These are phyloP conservation scores for Phalanger gymnotis DNA, from an alignment of 2,797 vertebrate species.

Conservation along the genomic window DNA sequence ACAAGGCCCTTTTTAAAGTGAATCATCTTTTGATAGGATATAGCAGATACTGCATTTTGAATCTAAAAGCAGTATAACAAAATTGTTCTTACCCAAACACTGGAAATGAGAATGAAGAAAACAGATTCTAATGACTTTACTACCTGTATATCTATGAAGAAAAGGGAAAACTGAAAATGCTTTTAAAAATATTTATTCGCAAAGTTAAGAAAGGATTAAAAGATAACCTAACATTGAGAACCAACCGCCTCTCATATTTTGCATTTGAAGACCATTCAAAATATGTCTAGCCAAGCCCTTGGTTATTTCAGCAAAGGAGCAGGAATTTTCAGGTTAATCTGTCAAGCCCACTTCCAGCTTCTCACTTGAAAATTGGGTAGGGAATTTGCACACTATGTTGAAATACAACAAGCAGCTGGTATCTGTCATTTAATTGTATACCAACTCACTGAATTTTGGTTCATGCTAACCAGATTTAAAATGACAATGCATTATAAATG, in stretches of 20 bases:
- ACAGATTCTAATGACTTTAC: not conserved
- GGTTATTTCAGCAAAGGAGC: not conserved
- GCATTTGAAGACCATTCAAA: not conserved
- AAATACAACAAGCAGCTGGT: not conserved
- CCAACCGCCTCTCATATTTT: not conserved
- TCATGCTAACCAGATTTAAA: not conserved
- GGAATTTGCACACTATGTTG: not conserved
- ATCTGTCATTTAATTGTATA: not conserved
- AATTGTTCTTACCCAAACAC: not conserved
- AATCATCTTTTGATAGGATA: not conserved
- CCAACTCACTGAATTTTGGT: not conserved
- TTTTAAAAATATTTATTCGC: not conserved
- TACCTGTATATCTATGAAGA: not conserved
- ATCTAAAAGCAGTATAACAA: not conserved
- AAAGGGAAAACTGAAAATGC: not conserved
- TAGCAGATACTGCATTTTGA: not conserved
- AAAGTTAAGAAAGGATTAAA: not conserved
- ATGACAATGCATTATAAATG: not conserved
- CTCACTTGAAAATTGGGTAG: not conserved
- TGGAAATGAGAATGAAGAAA: not conserved
- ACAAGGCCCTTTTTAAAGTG: not conserved
- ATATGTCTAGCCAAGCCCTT: not conserved
- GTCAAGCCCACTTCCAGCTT: not conserved
- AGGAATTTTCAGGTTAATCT: not conserved
- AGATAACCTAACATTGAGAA: not conserved